Conservation (phyloP, 2,888 invertebrate genomes). For the Drosophila gaucha region DNA sequence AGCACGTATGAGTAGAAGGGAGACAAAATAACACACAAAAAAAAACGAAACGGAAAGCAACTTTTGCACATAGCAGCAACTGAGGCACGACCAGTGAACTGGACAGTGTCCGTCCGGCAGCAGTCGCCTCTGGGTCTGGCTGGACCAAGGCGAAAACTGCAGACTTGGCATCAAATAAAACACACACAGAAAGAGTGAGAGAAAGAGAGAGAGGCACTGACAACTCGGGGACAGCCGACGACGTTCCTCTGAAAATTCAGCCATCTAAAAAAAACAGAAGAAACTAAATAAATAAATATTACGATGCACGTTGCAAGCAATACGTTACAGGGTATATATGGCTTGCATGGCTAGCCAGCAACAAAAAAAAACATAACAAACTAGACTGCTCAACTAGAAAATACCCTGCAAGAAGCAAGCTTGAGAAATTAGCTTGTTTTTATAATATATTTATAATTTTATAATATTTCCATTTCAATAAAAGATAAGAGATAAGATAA, state of each 20-base stretch:
- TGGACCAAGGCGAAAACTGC: slow-evolving; percentile 62
- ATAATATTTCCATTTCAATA: too few relatives aligned
- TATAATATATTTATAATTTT: too few relatives aligned
- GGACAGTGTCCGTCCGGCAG: slow-evolving; percentile 55
- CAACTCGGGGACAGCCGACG: slow-evolving; percentile 11
- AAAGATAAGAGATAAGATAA: too few relatives aligned
- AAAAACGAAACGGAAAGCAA: slow-evolving; percentile 11
- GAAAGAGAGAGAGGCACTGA: not conserved
- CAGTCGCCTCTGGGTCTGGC: slow-evolving; percentile 49
- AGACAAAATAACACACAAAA: not conserved
- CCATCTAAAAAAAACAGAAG: slow-evolving; percentile 33
- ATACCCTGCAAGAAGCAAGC: not conserved
- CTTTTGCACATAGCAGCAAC: slow-evolving; percentile 33
- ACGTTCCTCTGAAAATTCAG: slow-evolving; percentile 54
- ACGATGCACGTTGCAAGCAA: slow-evolving; percentile 46
- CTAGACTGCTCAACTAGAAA: not conserved
- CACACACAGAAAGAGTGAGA: slow-evolving; percentile 16
- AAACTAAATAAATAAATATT: slow-evolving; percentile 78
- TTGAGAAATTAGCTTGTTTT: too few relatives aligned
- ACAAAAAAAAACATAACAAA: too few relatives aligned
- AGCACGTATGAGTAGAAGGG: slow-evolving; percentile 5
- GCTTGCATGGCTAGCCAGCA: not conserved
- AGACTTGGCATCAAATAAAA: slow-evolving; percentile 76
- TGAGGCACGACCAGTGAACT: slow-evolving; percentile 70
- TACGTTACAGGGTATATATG: slow-evolving; percentile 4